These are phyloP conservation scores for Danaus plexippus DNA, from an alignment of 1,140 invertebrate genomes.

Conservation along the genomic window DNA sequence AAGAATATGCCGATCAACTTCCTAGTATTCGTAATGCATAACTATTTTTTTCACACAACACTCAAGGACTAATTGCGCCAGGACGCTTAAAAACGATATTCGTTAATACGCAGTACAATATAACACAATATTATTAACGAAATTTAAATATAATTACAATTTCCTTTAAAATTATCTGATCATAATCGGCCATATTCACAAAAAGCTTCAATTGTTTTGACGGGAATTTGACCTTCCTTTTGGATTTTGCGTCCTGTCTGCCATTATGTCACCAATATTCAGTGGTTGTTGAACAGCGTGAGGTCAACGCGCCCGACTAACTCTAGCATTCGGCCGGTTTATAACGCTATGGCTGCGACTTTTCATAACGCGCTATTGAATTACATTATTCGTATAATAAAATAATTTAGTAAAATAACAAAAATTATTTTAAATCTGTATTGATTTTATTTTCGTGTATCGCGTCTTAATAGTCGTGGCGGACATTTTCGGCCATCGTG, in stretches of 20 bases:
- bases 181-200: slow-evolving; percentile 59
- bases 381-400: slow-evolving; percentile 11
- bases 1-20: slow-evolving; percentile 12
- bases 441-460: too few relatives aligned
- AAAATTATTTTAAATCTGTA: too few relatives aligned
- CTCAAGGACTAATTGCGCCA: too few relatives aligned
- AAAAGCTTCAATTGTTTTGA: slow-evolving; percentile 69
- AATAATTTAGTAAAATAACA: too few relatives aligned
- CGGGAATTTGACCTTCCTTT: slow-evolving; percentile 63
- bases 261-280: slow-evolving; percentile 48
- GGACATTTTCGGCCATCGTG: too few relatives aligned
- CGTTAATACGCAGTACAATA: too few relatives aligned
- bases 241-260: slow-evolving; percentile 63
- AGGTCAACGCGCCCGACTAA: slow-evolving; percentile 31
- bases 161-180: too few relatives aligned
- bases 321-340: slow-evolving; percentile 43
- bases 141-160: too few relatives aligned
- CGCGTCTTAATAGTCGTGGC: too few relatives aligned
- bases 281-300: slow-evolving; percentile 33
- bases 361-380: slow-evolving; percentile 25
- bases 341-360: slow-evolving; percentile 28
- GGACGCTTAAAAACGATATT: too few relatives aligned
- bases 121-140: too few relatives aligned
- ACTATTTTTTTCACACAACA: too few relatives aligned
- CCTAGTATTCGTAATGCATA: neutral